Base-by-base conservation (phyloP, 1,140 invertebrate species). In the Portunus trituberculatus region DNA sequence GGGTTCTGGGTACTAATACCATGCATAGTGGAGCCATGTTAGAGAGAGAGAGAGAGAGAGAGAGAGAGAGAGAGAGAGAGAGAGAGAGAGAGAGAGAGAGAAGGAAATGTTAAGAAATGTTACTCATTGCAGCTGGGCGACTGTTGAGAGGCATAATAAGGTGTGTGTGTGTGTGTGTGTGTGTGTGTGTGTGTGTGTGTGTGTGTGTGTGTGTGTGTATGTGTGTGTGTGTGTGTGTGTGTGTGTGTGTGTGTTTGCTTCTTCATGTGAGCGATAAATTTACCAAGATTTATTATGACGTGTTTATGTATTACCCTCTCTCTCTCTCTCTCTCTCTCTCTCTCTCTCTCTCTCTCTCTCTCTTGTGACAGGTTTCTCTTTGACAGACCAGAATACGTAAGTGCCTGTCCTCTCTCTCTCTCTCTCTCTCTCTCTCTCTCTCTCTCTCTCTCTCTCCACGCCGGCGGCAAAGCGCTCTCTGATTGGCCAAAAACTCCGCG, bases 1-100 rank as follows among this genome's bases (percentile, higher is more conserved):
- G 29, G 16, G 16, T 45, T 87, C 39, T 16, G 84, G 84, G 84
- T 59, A 59, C 52, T 20, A 59, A 59, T 59, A 59, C 52, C 52
- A 16, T 20, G 52, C 52, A 59, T 59, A 59, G 52, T 59, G 20
- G 52, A 20, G 52, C 52, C 52, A 59, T 59, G 52, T 59, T 59
- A 59, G 20, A 20, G 12, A 20, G 52, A 39, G 39, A 16, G 52
- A 59, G 52, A 59, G 52, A 59, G 52, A 59, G 52, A 59, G 52
- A 59, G 52, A 59, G 29, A 16, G 84, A 87, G 39, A 28, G 39
- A 45, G 84, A 28, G 39, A 59, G 39, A 31, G 84, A 2, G n/a
- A 87, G 84, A 86, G 84, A 86, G 84, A 86, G 29, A 87, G 84
- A 87, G 12, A 87, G 84, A 87, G 29, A 87, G 20, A 32, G 29